Evolutionary conservation across 2,888 invertebrate species (phyloP).

Genomic region (Brenthis daphne): DNA sequence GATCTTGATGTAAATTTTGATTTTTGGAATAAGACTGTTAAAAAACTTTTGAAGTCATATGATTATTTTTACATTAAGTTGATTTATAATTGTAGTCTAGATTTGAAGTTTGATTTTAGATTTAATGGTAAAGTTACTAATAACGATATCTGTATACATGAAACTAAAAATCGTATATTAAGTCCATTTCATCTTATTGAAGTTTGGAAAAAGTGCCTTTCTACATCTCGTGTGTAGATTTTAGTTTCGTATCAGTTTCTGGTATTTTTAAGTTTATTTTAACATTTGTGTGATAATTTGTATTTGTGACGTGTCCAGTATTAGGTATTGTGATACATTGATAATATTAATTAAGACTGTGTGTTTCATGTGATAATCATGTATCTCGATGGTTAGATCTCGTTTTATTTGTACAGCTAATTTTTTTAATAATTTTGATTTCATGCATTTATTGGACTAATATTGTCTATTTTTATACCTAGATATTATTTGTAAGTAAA

Average conservation of each 20-base stretch:
- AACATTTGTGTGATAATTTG: constrained; percentile 55
- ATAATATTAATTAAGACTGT: constrained; percentile 51
- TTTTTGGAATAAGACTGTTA: constrained; percentile 15
- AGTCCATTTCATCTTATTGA: constrained; percentile 26
- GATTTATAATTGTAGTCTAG: neutral
- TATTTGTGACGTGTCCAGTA: constrained; percentile 62
- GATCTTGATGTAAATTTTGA: constrained; percentile 3
- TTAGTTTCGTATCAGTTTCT: constrained; percentile 30
- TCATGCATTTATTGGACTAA: constrained; percentile 36
- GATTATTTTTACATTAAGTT: neutral
- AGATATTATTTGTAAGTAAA: constrained; percentile 26
- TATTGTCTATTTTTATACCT: constrained; percentile 43
- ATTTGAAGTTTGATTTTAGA: constrained; percentile 3
- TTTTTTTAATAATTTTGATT: constrained; percentile 31
- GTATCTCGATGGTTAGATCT: constrained; percentile 53
- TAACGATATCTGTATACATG: neutral
- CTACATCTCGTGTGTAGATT: constrained; percentile 29
- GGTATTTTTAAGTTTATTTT: constrained; percentile 21
- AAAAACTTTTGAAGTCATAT: constrained; percentile 12
- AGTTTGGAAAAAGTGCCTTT: constrained; percentile 37
- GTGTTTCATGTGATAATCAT: constrained; percentile 50
- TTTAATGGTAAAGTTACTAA: constrained; percentile 4
- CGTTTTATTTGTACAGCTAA: constrained; percentile 46
- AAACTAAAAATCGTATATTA: constrained; percentile 10
- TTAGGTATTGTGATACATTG: constrained; percentile 54